A percentile compares a stretch with the other conserved stretches of the same genome.
phyloP scores from a whole-genome alignment of 2,888 invertebrate genomes.

The Zhuqinia jingwanae region DNA sequence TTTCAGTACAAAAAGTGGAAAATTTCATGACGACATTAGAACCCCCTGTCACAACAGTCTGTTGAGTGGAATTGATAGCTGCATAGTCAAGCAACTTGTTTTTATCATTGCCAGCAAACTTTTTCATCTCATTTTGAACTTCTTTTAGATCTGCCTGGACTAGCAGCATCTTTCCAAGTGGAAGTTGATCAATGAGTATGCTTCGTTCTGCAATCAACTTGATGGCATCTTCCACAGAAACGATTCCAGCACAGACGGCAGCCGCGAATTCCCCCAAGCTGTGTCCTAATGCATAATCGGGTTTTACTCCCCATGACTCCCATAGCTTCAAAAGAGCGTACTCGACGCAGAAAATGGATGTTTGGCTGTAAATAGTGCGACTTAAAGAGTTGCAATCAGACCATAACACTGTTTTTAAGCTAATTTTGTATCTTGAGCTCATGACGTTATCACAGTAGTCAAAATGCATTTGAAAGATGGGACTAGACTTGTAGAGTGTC shows the following conservation, averaged over 20 bases:
- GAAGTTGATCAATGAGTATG: conserved; percentile 67
- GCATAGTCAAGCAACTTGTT: conserved; percentile 60
- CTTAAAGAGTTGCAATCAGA: neutral
- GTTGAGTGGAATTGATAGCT: conserved; percentile 68
- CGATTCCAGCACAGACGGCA: conserved; percentile 64
- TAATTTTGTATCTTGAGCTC: conserved; percentile 14
- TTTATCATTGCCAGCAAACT: conserved; percentile 20
- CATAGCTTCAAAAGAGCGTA: conserved; percentile 69
- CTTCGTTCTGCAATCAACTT: conserved; percentile 70
- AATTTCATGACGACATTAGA: conserved; percentile 60
- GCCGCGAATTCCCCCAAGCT: conserved; percentile 74
- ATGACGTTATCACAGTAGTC: conserved; percentile 61
- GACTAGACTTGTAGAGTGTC: conserved; percentile 42
- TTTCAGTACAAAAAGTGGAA: conserved; percentile 34
- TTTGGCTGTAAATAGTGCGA: conserved; percentile 72
- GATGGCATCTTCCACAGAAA: conserved; percentile 70
- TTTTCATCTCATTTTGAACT: conserved; percentile 32
- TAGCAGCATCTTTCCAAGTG: conserved; percentile 68
- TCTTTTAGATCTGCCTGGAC: conserved; percentile 39
- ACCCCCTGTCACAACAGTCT: conserved; percentile 70
- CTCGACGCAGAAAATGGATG: conserved; percentile 74
- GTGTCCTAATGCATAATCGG: conserved; percentile 73
- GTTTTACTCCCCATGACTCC: conserved; percentile 71
- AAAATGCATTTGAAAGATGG: conserved; percentile 65
- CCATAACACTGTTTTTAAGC: conserved; percentile 60